These are phyloP conservation scores for Euspilapteryx auroguttella DNA, from an alignment of 2,888 invertebrate species.

Conservation along the genomic window DNA sequence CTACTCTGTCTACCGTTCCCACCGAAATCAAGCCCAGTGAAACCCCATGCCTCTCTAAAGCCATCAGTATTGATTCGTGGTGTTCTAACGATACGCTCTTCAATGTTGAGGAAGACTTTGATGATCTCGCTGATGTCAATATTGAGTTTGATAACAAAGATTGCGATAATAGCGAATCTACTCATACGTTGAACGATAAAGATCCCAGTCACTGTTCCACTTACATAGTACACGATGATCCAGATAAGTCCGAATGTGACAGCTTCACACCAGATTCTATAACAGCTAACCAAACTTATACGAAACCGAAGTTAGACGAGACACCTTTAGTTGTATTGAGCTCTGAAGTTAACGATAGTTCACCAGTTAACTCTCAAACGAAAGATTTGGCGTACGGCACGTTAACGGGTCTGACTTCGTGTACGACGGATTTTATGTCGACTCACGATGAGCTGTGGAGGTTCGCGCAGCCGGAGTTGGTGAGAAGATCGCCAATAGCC, in stretches of 20 bases:
- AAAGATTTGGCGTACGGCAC: conserved; percentile 44
- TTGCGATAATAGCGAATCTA: conserved; percentile 39
- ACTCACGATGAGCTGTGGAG: conserved; percentile 32
- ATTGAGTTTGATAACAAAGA: too few species aligned
- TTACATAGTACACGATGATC: conserved; percentile 41
- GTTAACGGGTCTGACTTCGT: conserved; percentile 36
- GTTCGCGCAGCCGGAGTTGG: conserved; percentile 31
- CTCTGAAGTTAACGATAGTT: conserved; percentile 28
- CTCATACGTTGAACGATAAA: conserved; percentile 37
- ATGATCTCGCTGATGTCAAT: conserved; percentile 41
- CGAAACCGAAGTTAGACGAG: conserved; percentile 33
- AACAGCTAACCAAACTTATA: conserved; percentile 39
- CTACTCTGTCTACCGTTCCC: conserved; percentile 47
- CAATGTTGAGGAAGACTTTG: conserved; percentile 63
- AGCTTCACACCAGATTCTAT: conserved; percentile 47
- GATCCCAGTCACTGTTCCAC: conserved; percentile 39
- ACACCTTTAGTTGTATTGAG: conserved; percentile 26
- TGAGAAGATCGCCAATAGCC: conserved; percentile 28
- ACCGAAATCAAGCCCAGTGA: conserved; percentile 50
- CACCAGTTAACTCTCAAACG: conserved; percentile 32
- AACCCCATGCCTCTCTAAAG: conserved; percentile 47
- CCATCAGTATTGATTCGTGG: conserved; percentile 66
- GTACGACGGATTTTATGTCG: conserved; percentile 31
- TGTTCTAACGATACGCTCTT: conserved; percentile 67
- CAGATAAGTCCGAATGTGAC: conserved; percentile 34